A percentile compares a stretch with the other conserved stretches of the same genome.
Conservation (phyloP, 2,888 invertebrate genomes). For the Xylota sylvarum region DNA sequence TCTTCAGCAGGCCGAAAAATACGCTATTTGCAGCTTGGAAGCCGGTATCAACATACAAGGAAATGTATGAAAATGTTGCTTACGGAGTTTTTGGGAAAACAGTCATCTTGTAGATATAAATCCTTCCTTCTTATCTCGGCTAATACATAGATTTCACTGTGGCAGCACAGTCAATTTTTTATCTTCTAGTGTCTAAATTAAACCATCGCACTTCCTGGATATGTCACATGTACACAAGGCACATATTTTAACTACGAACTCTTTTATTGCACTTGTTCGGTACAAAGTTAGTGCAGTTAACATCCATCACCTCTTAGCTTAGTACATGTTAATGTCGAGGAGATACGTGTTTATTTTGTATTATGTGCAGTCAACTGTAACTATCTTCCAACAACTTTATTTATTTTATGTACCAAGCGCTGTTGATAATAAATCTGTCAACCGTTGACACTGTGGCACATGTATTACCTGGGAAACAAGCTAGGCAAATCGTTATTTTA, state of each 20-base stretch:
- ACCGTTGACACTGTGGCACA: background rate
- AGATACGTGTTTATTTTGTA: slow-evolving; percentile 8
- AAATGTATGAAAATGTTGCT: no score
- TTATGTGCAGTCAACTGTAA: slow-evolving; percentile 4
- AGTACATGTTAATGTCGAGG: slow-evolving; percentile 10
- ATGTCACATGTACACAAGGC: background rate
- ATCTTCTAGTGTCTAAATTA: background rate
- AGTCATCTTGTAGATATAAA: no score
- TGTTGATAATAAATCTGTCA: slow-evolving; percentile 17
- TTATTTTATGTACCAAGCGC: background rate
- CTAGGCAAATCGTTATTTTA: background rate
- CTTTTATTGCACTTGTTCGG: background rate
- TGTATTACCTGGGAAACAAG: no score
- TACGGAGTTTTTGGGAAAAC: no score
- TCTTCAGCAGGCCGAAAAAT: no score
- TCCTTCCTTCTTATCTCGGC: no score
- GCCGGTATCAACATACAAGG: no score
- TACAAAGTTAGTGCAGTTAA: background rate
- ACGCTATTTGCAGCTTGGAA: no score
- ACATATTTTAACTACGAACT: background rate
- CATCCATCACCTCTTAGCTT: slow-evolving; percentile 5
- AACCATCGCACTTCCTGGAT: background rate
- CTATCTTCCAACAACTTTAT: background rate
- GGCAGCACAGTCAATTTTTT: background rate
- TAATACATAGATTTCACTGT: no score